phyloP scores from a whole-genome alignment of 2,797 vertebrate genomes.

The Tokudaia tokunoshimensis region DNA sequence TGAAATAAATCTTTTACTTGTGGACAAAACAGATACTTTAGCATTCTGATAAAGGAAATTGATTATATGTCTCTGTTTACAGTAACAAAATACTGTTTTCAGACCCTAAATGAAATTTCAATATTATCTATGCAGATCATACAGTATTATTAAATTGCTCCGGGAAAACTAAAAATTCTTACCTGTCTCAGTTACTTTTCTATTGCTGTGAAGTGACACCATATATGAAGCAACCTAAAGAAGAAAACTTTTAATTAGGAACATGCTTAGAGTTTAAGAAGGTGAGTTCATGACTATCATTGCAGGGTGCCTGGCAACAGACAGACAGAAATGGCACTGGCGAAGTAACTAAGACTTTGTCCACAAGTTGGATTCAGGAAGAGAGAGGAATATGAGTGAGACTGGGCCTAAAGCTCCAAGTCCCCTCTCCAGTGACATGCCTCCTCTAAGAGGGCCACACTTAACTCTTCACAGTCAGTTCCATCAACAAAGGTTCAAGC shows the following conservation, averaged over 20 bases:
- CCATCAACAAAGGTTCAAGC: background rate
- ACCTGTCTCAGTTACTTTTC: background rate
- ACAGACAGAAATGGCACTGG: background rate
- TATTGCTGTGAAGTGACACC: background rate
- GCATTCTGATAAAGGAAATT: background rate
- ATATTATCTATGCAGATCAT: background rate
- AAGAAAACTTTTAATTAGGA: background rate
- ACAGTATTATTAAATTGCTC: background rate
- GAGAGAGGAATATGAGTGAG: background rate
- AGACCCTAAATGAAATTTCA: background rate
- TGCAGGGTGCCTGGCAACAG: background rate
- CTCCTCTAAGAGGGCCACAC: background rate
- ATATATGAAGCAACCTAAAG: background rate
- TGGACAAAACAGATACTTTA: background rate
- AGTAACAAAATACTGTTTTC: background rate
- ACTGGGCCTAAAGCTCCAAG: background rate
- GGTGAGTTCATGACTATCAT: background rate
- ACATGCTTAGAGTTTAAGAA: background rate
- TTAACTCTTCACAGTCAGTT: background rate
- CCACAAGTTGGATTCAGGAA: background rate
- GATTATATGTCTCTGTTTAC: conserved; percentile 21
- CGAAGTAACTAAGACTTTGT: too few species aligned
- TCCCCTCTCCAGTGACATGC: background rate
- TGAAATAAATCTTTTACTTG: conserved; percentile 6
- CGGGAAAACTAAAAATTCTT: background rate